A percentile compares a stretch with the other conserved stretches of the same genome.
phyloP scores from a whole-genome alignment of 2,888 invertebrate genomes.

The Congeria kusceri region DNA sequence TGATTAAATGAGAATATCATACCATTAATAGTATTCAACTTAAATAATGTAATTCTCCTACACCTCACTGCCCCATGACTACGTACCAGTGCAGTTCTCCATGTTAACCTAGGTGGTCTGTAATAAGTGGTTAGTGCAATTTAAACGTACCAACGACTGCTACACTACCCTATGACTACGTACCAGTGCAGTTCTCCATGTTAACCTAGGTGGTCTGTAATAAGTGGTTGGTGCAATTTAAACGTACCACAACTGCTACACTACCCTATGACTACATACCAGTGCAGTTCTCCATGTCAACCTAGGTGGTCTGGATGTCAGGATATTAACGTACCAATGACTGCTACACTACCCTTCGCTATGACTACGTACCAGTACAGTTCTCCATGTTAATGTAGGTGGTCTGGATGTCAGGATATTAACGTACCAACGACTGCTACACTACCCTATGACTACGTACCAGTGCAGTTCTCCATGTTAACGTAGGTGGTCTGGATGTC shows the following conservation, averaged over 20 bases:
- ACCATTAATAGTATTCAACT: too few species aligned
- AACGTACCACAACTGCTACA: too few species aligned
- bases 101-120: conserved; percentile 78
- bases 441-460: conserved; percentile 7
- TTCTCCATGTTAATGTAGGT: conserved; percentile 77
- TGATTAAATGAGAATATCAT: too few species aligned
- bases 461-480: conserved; percentile 70
- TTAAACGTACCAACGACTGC: too few species aligned
- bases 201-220: conserved; percentile 75
- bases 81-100: conserved; percentile 60
- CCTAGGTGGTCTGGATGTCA: conserved; percentile 76
- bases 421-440: too few species aligned
- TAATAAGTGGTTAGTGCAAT: too few species aligned
- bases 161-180: too few species aligned
- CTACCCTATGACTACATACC: conserved; percentile 15
- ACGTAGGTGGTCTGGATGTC: conserved; percentile 77
- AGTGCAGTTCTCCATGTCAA: conserved; percentile 71
- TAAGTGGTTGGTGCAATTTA: too few species aligned
- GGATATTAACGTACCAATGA: conserved; percentile 67
- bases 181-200: conserved; percentile 64
- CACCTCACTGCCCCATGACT: too few species aligned
- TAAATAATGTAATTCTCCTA: too few species aligned
- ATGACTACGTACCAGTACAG: conserved; percentile 49
- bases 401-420: too few species aligned
- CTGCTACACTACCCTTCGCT: too few species aligned